phyloP scores from a whole-genome alignment of 2,113 vertebrate genomes.

The Conger conger region DNA sequence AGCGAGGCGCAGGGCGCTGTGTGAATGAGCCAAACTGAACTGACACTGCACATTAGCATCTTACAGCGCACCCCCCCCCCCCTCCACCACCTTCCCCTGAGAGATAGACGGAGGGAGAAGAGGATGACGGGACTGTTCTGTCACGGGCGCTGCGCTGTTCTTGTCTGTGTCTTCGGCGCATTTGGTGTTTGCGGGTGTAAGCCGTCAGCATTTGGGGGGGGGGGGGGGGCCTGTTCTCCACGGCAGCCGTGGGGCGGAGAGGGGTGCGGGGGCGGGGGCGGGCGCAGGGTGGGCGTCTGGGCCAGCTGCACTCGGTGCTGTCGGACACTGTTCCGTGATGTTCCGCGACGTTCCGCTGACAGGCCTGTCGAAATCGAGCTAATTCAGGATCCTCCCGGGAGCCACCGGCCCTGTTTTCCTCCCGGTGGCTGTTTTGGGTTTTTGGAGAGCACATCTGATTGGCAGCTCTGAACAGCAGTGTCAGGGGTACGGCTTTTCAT shows the following conservation, averaged over 20 bases:
- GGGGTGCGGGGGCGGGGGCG: not conserved
- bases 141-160: no score
- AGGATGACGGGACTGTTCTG: no score
- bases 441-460: not conserved
- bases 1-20: not conserved
- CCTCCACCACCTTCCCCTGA: not conserved
- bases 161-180: no score
- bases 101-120: not conserved
- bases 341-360: not conserved
- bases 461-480: constrained; percentile 1
- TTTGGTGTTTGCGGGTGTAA: not conserved
- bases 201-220: not conserved
- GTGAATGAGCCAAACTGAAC: not conserved
- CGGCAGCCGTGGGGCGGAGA: not conserved
- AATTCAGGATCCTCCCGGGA: not conserved
- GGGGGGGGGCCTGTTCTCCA: not conserved
- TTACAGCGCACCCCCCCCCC: not conserved
- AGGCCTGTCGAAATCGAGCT: not conserved
- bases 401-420: not conserved
- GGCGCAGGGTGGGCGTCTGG: not conserved
- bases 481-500: not conserved
- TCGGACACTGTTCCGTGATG: not conserved
- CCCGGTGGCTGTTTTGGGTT: not conserved
- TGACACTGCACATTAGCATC: not conserved
- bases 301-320: not conserved